Evolutionary conservation across 2,113 vertebrate species (phyloP), one percentile per base, ranked within the genome.

Genomic region (Oreochromis niloticus): DNA sequence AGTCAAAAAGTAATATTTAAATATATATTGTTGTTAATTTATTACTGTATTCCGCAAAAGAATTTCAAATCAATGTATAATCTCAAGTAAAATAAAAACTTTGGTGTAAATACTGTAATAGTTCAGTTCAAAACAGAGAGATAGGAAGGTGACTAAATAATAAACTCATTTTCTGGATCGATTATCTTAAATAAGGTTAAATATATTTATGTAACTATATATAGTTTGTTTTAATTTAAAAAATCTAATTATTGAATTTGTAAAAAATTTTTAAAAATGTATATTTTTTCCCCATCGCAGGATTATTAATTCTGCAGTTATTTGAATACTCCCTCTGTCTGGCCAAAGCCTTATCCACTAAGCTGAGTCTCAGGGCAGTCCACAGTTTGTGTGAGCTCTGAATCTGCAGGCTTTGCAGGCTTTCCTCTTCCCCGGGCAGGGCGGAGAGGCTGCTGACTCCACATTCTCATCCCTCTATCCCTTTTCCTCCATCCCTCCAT

Each of bases 321-420:
- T 93, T 89, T 91, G 86, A 94, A 81, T 84, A 86, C 81, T 86
- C 78, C 68, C 46, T 86, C 82, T 75, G 89, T 93, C 90, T 92
- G 87, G 88, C 91, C 88, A 88, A 82, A 83, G 84, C 88, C 30
- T 93, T 89, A 91, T 92, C 87, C 92, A 27, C 89, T 93, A 84
- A 95, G 75, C 91, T 81, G 78, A 81, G 83, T 91, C 90, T 94
- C 92, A 91, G 86, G 86, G 90, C 89, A 57, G 88, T 88, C 86
- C 84, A 66, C 83, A 88, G 93, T 93, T 90, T 95, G 94, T 90
- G 92, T 88, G 92, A 93, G 94, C 92, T 90, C 93, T 89, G 93
- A 95, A 94, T 94, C 94, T 94, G 61, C 81, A 73, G 91, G 95
- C 93, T 96, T 96, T 95, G 85, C 88, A 75, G 93, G 94, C 95